Evolutionary conservation across 2,113 vertebrate species (phyloP), one percentile per base, ranked within the genome.

Genomic region (Cariama cristata): DNA sequence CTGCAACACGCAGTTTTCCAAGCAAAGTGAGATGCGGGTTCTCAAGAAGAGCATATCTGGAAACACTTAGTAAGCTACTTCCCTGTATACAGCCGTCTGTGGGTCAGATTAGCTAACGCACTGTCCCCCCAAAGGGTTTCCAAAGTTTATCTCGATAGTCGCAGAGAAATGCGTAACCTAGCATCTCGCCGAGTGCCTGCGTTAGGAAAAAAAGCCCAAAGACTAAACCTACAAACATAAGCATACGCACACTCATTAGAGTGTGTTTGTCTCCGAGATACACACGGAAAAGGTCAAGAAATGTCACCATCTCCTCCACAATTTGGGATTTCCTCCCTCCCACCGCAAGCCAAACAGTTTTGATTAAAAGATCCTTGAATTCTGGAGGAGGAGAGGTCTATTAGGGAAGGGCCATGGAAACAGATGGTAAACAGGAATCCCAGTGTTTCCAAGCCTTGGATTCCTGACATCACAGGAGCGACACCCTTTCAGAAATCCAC

Each of bases 311-410:
- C 86, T 81, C 68, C 82, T 84, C 72, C 73, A 52, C 53, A 9
- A 8, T 21, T 44, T 55, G 76, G 71, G 91, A 80, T 87, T 95
- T 95, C 82, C 92, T 92, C 73, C 73, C 49, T 68, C 68, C 64
- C 49, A 33, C 67, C 82, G 1, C 90, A 93, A 90, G n/a, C 40
- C 77, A 95, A 94, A 96, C 45, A 76, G 86, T 90, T 94, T 64
- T 55, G 77, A 67, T 77, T 73, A 77, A 64, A 64, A 83, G 83
- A 28, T 63, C 74, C 79, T 76, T 59, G 63, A 53, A 42, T 53
- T 32, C 67, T 90, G 76, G 52, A 72, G 76, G 72, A 89, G 58
- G 40, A 68, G 56, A 82, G 59, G 32, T 49, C 66, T 19, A 2
- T 20, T 53, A 47, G 93, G 93, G 86, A 76, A 52, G 58, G 81